Conservation (phyloP, 2,113 vertebrate species). For the Pterophyllum scalare region DNA sequence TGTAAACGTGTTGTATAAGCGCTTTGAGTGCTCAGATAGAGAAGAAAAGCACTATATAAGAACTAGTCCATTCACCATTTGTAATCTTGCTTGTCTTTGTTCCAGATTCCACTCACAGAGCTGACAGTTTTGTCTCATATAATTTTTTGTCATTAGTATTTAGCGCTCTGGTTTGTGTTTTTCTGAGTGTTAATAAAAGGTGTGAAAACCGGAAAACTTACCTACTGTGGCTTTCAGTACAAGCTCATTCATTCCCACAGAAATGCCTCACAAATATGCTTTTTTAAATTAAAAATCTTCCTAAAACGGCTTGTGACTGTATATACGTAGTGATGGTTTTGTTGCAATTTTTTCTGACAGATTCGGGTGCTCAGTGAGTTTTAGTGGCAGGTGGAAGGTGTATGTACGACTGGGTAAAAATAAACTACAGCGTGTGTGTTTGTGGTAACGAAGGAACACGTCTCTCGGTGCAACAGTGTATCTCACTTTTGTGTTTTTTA, state of each 20-base stretch:
- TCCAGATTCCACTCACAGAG: background rate
- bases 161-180: background rate
- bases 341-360: background rate
- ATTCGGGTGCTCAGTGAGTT: background rate
- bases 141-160: background rate
- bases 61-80: no score
- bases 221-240: background rate
- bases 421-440: constrained; percentile 6
- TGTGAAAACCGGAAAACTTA: background rate
- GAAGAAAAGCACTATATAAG: no score
- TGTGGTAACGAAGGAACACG: background rate
- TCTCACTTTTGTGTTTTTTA: constrained; percentile 2
- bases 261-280: background rate
- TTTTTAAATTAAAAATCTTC: background rate
- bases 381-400: background rate
- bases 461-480: background rate
- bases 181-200: background rate
- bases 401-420: background rate
- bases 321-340: background rate
- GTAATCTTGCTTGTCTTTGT: background rate
- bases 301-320: background rate
- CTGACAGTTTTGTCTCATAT: background rate
- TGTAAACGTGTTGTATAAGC: no score
- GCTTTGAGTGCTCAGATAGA: no score
- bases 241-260: background rate